Conservation (phyloP, 2,888 invertebrate species). For the Deilephila elpenor region DNA sequence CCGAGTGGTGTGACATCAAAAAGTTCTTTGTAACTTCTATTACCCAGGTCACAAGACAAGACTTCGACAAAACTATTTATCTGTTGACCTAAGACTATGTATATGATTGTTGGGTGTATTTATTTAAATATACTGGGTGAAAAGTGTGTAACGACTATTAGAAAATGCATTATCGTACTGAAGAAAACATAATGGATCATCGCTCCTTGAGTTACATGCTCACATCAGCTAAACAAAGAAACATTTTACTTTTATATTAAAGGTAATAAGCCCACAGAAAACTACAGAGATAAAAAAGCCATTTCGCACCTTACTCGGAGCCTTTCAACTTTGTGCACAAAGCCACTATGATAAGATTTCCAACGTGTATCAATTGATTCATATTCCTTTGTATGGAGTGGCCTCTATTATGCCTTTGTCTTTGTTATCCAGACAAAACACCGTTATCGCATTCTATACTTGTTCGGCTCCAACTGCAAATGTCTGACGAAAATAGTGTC, state of each 20-base stretch:
- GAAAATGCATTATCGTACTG: too few species aligned
- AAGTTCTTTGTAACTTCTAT: too few species aligned
- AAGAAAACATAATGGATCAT: too few species aligned
- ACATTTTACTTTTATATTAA: not conserved
- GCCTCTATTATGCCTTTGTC: slow-evolving; percentile 4
- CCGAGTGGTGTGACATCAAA: too few species aligned
- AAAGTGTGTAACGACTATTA: too few species aligned
- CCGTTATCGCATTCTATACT: not conserved
- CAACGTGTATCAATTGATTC: slow-evolving; percentile 5
- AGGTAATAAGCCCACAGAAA: too few species aligned
- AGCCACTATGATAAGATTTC: slow-evolving; percentile 14
- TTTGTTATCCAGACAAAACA: not conserved
- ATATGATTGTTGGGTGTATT: too few species aligned
- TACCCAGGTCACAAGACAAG: too few species aligned
- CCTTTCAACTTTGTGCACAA: slow-evolving; percentile 7
- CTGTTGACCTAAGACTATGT: too few species aligned
- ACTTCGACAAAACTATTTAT: too few species aligned
- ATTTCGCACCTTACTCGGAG: not conserved
- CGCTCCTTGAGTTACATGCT: too few species aligned
- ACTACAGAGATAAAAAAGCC: not conserved
- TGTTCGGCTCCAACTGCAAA: not conserved
- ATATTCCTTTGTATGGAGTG: not conserved
- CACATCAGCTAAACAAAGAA: not conserved
- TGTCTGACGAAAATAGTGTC: not conserved
- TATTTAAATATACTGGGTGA: too few species aligned